These are phyloP conservation scores for Ypsolopha scabrella DNA, from an alignment of 2,888 invertebrate species.

Conservation along the genomic window DNA sequence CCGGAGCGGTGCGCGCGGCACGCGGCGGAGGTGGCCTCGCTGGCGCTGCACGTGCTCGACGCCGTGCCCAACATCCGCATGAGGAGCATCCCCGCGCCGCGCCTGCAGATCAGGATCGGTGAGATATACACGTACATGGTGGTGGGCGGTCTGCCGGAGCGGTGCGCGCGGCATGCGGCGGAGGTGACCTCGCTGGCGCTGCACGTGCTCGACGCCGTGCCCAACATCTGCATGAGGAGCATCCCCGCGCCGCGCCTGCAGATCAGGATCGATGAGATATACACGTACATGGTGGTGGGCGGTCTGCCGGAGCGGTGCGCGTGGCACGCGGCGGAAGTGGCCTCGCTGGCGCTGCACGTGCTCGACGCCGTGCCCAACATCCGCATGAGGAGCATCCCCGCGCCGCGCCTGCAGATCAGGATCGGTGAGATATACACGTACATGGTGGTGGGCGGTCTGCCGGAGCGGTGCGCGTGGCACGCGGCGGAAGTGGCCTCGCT, in stretches of 20 bases:
- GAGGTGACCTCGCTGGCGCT: conserved; percentile 85
- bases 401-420: too few species aligned
- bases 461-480: conserved; percentile 78
- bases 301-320: conserved; percentile 81
- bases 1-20: conserved; percentile 80
- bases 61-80: conserved; percentile 76
- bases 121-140: conserved; percentile 86
- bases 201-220: conserved; percentile 77
- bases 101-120: too few species aligned
- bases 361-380: conserved; percentile 78
- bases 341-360: conserved; percentile 81
- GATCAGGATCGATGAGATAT: too few species aligned
- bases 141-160: conserved; percentile 80
- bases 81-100: not conserved
- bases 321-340: conserved; percentile 83
- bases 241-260: too few species aligned
- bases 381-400: conserved; percentile 30
- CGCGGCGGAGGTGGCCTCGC: conserved; percentile 83
- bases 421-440: conserved; percentile 73
- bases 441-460: conserved; percentile 85
- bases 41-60: conserved; percentile 80
- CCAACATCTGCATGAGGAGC: conserved; percentile 67
- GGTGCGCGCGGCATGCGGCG: conserved; percentile 80
- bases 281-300: conserved; percentile 86
- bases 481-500: conserved; percentile 85